A percentile compares a stretch with the other conserved stretches of the same genome.
Conservation (phyloP, 1,140 invertebrate genomes). For the Drosophila sp. region DNA sequence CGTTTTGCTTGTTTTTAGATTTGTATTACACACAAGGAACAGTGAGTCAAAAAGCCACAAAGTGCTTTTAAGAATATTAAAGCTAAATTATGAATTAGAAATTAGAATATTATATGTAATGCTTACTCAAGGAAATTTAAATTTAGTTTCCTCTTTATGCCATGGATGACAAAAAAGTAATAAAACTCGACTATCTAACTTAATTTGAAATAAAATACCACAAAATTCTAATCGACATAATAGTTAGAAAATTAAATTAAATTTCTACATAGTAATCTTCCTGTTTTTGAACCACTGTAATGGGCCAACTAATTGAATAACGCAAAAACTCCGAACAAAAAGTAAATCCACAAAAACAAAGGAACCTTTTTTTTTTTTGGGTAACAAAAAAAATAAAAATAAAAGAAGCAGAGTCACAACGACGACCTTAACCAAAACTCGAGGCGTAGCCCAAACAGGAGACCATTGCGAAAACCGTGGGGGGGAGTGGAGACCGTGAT, state of each 20-base stretch:
- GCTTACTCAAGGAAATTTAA: too few species aligned
- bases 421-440: conserved; percentile 29
- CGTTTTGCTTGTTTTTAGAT: conserved; percentile 18
- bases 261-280: background rate
- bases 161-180: too few species aligned
- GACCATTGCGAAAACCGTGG: conserved; percentile 17
- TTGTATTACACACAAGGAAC: conserved; percentile 4
- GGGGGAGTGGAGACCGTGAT: background rate
- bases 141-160: too few species aligned
- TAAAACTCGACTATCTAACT: too few species aligned
- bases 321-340: conserved; percentile 20
- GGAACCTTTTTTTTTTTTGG: conserved; percentile 20
- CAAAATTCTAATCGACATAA: too few species aligned
- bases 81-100: too few species aligned
- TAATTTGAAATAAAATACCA: too few species aligned
- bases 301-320: conserved; percentile 58
- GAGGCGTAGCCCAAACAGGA: conserved; percentile 25
- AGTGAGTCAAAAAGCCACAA: background rate
- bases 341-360: conserved; percentile 43
- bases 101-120: too few species aligned
- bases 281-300: conserved; percentile 20
- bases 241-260: too few species aligned
- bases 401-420: background rate
- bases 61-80: too few species aligned
- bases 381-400: conserved; percentile 14